phyloP scores from a whole-genome alignment of 2,113 vertebrate genomes.

The Hippocampus abdominalis region DNA sequence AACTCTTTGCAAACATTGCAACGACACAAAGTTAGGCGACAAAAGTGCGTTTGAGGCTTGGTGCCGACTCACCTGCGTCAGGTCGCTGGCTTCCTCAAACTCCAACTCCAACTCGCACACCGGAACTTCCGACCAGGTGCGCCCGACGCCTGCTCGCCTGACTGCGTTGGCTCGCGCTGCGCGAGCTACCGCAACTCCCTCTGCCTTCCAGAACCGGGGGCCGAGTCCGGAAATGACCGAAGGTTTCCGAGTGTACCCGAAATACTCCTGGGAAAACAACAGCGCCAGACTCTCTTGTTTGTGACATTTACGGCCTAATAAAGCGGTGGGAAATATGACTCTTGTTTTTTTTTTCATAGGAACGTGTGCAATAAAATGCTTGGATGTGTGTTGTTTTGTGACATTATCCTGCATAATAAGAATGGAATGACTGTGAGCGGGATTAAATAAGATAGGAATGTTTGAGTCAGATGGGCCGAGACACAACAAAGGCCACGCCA shows the following conservation, averaged over 20 bases:
- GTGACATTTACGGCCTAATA: constrained; percentile 1
- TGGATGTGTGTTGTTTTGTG: not conserved
- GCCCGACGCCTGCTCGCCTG: constrained; percentile 30
- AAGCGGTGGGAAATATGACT: not conserved
- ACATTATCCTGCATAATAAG: not conserved
- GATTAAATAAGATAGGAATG: not conserved
- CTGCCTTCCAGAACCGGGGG: constrained; percentile 38
- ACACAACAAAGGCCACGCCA: not conserved
- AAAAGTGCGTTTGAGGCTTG: not conserved
- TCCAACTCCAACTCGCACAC: not conserved
- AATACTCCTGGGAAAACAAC: not conserved
- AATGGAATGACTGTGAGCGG: not conserved
- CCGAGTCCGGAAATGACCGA: constrained; percentile 33
- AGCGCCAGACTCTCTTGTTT: not conserved
- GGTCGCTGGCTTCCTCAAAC: not conserved
- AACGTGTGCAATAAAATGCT: not conserved
- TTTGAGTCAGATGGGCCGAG: not conserved
- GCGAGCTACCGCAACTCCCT: constrained; percentile 22
- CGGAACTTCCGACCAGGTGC: constrained; percentile 55
- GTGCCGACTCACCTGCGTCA: constrained; percentile 55
- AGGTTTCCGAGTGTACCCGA: constrained; percentile 42
- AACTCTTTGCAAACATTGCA: not conserved
- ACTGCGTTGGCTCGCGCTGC: constrained; percentile 20
- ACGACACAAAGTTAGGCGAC: not conserved
- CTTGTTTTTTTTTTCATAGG: not conserved